Percentiles rank a stretch among this genome's conserved stretches.
Evolutionary conservation across 1,140 invertebrate genomes (phyloP).

Genomic region (Danaus plexippus): DNA sequence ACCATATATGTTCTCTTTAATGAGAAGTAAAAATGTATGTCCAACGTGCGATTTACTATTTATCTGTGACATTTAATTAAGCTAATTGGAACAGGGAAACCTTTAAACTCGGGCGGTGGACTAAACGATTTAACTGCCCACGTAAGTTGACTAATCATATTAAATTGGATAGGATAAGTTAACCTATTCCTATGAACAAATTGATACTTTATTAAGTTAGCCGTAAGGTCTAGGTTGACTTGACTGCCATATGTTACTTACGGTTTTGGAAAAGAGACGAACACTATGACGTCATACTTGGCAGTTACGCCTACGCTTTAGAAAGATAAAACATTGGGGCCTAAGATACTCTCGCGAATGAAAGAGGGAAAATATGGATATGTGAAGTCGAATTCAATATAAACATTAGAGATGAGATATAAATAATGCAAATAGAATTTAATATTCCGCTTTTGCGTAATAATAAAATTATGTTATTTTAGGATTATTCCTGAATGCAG

Average conservation of each 20-base stretch:
- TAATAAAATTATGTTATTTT: too few species aligned
- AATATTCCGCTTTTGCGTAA: too few species aligned
- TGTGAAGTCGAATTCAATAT: too few species aligned
- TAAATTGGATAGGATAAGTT: slow-evolving; percentile 2
- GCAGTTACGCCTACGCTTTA: slow-evolving; percentile 18
- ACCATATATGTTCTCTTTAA: too few species aligned
- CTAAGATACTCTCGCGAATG: slow-evolving; percentile 10
- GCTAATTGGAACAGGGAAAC: slow-evolving; percentile 20
- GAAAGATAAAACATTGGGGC: slow-evolving; percentile 18
- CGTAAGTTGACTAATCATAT: slow-evolving; percentile 16
- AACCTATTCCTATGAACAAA: slow-evolving; percentile 3
- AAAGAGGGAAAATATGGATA: slow-evolving; percentile 7
- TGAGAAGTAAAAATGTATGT: too few species aligned
- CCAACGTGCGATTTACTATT: neutral
- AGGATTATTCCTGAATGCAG: too few species aligned
- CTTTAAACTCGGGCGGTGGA: slow-evolving; percentile 20
- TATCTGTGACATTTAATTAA: slow-evolving; percentile 5
- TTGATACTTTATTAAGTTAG: too few species aligned
- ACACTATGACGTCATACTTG: slow-evolving; percentile 18
- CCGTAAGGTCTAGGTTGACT: slow-evolving; percentile 13
- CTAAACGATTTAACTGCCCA: slow-evolving; percentile 21
- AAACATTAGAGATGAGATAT: too few species aligned
- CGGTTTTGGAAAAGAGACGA: slow-evolving; percentile 7
- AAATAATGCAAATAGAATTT: too few species aligned
- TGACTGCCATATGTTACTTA: slow-evolving; percentile 4